Evolutionary conservation across 2,888 invertebrate species (phyloP), one percentile per base, ranked within the genome.

Genomic region (Argynnis bischoffii): DNA sequence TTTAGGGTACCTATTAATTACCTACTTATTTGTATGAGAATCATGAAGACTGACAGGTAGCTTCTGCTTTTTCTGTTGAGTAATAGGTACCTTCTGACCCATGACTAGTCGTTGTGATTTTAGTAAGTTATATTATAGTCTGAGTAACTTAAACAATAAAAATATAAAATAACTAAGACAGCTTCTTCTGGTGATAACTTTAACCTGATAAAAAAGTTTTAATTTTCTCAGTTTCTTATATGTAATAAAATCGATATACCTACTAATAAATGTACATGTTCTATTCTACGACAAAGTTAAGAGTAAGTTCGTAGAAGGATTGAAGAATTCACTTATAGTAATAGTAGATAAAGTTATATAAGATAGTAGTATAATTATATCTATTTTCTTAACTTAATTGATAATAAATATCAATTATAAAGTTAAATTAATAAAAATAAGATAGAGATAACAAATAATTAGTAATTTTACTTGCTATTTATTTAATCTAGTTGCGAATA

Each of bases 261-360:
- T 79, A 82, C 77, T 21, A 79, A 80, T 81, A 15, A 80, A 80
- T 82, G 84, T 89, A 89, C 90, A 90, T 92, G 91, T 92, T 92
- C 92, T 90, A 92, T 91, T 91, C 91, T 90, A 90, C 91, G 92
- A 92, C 91, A 86, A 87, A 82, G 68, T 55, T 72, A 67, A 64
- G 69, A 64, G 63, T 55, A 66, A 64, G 72, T 72, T 63, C 55
- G 31, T 67, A 71, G 75, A 77, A 72, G 72, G 69, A 60, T 74
- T 60, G 70, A 75, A 76, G 73, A 76, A 66, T 60, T 61, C 64
- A 64, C 64, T 67, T 70, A 69, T 41, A 11, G 48, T 66, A 59
- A 55, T 69, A 48, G 59, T n/a, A 59, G 59, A 48, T 48, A 59
- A 47, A 59, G 59, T 47, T 21, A 64, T 64, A 55, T 68, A 53